Percentiles rank a stretch among this genome's conserved stretches.
These are phyloP conservation scores for Orchesella flavescens DNA, from an alignment of 2,888 invertebrate genomes.

Conservation along the genomic window DNA sequence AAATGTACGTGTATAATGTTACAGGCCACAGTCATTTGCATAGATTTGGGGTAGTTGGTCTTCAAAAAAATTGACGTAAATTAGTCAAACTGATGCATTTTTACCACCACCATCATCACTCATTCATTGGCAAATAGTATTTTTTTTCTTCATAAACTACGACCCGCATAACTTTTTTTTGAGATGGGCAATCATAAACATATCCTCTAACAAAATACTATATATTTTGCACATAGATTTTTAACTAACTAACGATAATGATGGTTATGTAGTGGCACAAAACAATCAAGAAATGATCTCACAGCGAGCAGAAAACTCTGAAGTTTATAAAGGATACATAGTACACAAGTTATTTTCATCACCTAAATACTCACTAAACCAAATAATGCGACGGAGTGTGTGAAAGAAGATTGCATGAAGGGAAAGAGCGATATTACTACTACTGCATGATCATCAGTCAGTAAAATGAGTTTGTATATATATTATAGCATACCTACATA, in stretches of 20 bases:
- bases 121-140: not conserved
- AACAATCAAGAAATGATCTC: not conserved
- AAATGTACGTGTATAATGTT: not conserved
- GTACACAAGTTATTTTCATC: slow-evolving; percentile 34
- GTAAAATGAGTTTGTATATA: not conserved
- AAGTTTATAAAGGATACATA: not conserved
- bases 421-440: not conserved
- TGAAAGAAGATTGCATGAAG: slow-evolving; percentile 9
- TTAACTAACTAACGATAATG: not conserved
- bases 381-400: slow-evolving; percentile 47
- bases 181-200: not conserved
- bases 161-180: slow-evolving; percentile 21
- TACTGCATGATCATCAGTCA: not conserved
- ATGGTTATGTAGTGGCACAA: slow-evolving; percentile 19
- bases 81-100: not conserved
- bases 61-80: not conserved
- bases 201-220: not conserved
- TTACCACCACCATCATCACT: not conserved
- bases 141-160: not conserved
- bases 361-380: slow-evolving; percentile 62
- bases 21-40: not conserved
- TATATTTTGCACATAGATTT: not conserved
- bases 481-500: not conserved
- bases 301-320: too few species aligned
- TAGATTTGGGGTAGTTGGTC: not conserved